These are phyloP conservation scores for Philopedon plagiatum DNA, from an alignment of 2,888 invertebrate genomes.

Conservation along the genomic window DNA sequence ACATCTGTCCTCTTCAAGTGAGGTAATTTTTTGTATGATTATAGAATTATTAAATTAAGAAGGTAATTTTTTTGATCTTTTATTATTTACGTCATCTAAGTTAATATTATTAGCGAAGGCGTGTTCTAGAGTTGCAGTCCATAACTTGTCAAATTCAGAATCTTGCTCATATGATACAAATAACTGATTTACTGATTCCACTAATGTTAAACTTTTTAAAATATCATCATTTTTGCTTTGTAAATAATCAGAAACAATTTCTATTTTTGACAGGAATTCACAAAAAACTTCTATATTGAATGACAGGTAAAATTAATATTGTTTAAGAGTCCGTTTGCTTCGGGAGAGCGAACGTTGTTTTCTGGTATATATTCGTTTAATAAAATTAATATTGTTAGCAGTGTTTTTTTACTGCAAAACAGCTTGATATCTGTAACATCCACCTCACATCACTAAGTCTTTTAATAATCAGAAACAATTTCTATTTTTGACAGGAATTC, in stretches of 20 bases:
- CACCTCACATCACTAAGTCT: too few species aligned
- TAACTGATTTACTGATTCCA: background rate
- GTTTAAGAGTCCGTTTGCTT: too few species aligned
- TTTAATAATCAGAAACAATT: background rate
- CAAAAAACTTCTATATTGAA: slow-evolving; percentile 1
- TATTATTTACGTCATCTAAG: background rate
- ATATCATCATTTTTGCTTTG: background rate
- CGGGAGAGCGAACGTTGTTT: background rate
- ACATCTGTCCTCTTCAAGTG: slow-evolving; percentile 3
- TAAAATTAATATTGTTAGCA: too few species aligned
- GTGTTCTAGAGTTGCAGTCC: background rate
- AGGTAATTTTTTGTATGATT: background rate
- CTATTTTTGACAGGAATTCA: background rate
- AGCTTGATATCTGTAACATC: too few species aligned
- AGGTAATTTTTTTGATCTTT: background rate
- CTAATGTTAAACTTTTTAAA: slow-evolving; percentile 6
- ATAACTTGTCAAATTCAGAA: background rate
- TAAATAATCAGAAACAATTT: background rate
- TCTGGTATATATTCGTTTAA: background rate
- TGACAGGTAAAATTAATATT: too few species aligned
- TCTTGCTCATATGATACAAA: background rate
- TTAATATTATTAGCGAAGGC: background rate
- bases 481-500: background rate
- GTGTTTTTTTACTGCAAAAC: too few species aligned
- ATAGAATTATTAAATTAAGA: background rate